A percentile compares a stretch with the other conserved stretches of the same genome.
Evolutionary conservation across 2,797 vertebrate species (phyloP).

Genomic region (Todus mexicanus): DNA sequence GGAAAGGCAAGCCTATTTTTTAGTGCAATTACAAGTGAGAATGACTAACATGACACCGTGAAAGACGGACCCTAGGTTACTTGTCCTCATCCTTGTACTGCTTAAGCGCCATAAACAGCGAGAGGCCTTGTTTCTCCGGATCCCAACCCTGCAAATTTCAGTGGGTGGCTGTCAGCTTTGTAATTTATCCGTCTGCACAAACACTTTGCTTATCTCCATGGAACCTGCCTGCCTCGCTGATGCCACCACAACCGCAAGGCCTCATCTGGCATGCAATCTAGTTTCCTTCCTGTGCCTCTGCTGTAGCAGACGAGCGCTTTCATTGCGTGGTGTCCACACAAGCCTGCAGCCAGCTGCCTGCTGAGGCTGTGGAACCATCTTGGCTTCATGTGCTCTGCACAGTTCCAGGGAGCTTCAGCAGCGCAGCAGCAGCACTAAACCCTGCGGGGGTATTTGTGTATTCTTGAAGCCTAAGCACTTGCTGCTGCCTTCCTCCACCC

Average conservation of each 20-base stretch:
- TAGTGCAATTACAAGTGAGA: not conserved
- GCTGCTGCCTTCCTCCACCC: not conserved
- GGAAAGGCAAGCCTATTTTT: not conserved
- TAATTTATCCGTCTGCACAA: not conserved
- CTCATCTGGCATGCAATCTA: not conserved
- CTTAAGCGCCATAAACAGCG: not conserved
- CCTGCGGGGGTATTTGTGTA: too few species aligned
- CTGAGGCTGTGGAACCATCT: not conserved
- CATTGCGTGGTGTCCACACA: rapidly evolving
- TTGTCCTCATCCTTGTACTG: not conserved
- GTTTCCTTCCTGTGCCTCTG: not conserved
- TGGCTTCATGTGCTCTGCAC: not conserved
- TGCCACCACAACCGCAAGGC: rapidly evolving
- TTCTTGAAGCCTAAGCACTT: not conserved
- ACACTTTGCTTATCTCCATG: not conserved
- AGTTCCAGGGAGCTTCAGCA: not conserved
- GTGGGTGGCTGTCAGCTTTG: not conserved
- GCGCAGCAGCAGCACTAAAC: not conserved
- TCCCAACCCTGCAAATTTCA: not conserved
- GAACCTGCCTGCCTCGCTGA: not conserved
- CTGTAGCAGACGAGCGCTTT: rapidly evolving
- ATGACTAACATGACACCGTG: not conserved
- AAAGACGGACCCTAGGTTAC: not conserved
- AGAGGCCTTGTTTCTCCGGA: not conserved
- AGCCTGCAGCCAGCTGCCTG: not conserved